Evolutionary conservation across 2,797 vertebrate species (phyloP).

Genomic region (Smutsia temminckii): DNA sequence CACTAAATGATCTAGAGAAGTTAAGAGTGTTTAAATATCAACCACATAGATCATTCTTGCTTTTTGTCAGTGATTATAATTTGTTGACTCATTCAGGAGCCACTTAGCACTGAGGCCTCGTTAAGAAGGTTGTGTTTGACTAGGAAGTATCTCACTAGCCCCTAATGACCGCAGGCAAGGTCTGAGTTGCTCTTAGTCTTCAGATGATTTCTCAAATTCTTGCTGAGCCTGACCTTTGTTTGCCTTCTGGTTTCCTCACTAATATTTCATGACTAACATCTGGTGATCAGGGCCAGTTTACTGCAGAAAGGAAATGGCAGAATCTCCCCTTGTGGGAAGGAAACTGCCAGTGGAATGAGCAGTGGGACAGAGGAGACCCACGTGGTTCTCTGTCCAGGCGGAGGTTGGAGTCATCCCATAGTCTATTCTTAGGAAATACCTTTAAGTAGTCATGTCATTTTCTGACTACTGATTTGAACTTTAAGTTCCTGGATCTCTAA

Average conservation of each 20-base stretch:
- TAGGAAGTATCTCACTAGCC: background rate
- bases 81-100: background rate
- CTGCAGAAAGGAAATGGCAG: background rate
- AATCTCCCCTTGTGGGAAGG: fast-evolving
- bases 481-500: background rate
- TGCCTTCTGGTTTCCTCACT: background rate
- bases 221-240: background rate
- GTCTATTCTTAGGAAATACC: background rate
- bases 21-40: background rate
- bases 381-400: fast-evolving
- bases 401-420: fast-evolving
- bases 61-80: background rate
- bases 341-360: background rate
- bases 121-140: background rate
- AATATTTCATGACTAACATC: background rate
- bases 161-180: background rate
- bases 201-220: background rate
- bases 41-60: background rate
- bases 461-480: background rate
- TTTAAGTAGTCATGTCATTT: background rate
- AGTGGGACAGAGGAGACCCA: fast-evolving
- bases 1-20: background rate
- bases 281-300: background rate
- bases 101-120: fast-evolving
- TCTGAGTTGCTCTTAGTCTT: background rate